Evolutionary conservation across 2,797 vertebrate genomes (phyloP).

Genomic region (Emydoidea blandingii): DNA sequence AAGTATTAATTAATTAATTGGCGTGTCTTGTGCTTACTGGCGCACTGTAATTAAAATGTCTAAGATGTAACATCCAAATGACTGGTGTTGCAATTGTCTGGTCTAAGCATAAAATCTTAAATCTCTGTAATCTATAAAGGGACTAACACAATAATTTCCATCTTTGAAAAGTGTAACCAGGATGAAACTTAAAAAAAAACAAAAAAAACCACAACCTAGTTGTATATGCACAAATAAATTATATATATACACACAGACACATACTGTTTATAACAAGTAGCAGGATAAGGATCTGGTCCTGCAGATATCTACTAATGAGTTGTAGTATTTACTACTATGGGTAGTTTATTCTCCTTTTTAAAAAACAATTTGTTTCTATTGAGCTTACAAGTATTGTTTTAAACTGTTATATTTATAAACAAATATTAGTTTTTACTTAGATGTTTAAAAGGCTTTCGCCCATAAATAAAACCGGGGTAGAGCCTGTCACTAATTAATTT

Average conservation of each 20-base stretch:
- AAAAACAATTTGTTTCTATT: background rate
- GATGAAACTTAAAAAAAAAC: background rate
- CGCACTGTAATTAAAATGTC: background rate
- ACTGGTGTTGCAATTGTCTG: background rate
- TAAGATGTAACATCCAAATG: background rate
- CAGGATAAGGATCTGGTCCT: background rate
- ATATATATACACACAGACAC: background rate
- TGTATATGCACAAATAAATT: background rate
- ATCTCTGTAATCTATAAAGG: background rate
- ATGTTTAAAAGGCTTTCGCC: background rate
- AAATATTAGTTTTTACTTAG: background rate
- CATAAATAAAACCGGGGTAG: accelerated
- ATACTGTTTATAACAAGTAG: background rate
- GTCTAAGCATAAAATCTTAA: background rate
- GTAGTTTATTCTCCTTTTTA: background rate
- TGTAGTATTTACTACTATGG: background rate
- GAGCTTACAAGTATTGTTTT: background rate
- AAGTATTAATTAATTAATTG: background rate
- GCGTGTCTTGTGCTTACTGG: background rate
- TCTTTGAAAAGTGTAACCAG: background rate
- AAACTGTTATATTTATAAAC: background rate
- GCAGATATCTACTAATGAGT: background rate
- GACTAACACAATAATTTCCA: background rate
- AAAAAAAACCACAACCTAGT: background rate
- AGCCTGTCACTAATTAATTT: background rate